Evolutionary conservation across 2,888 invertebrate species (phyloP), one percentile per base, ranked within the genome.

Genomic region (Ichneumoninae sp.): DNA sequence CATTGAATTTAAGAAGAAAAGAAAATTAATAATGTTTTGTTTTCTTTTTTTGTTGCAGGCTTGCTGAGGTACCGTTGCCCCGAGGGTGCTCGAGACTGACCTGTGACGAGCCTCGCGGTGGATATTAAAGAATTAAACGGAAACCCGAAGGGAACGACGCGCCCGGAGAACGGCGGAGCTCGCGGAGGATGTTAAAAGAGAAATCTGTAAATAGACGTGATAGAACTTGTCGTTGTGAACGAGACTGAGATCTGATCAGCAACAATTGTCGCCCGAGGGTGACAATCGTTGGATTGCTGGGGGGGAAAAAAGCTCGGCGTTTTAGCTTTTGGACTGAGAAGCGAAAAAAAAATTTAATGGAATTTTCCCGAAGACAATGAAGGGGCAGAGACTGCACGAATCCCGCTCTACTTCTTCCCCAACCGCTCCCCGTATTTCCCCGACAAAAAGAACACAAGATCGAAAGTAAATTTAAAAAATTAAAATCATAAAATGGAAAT

Each of bases 21-120:
- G 36, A 54, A 13, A 16, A 69, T 77, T 50, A 40, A 6, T 54
- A 19, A 19, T n/a, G 10, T 22, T 54, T 22, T 52, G 22, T 54
- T 6, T n/a, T 22, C 77, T 44, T 60, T 40, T 69, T 84, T 54
- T 84, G 79, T 69, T 90, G 33, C 88, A 91, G 91, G 91, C 91
- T 82, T 91, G 91, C 91, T 91, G 91, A 91, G 89, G 86, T 81
- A 87, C 79, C 87, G 86, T 88, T 86, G 89, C 88, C 86, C 89
- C 89, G 87, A 87, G 87, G 89, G 89, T 88, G 86, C 89, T 89
- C 87, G 90, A 89, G 88, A 90, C 89, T 84, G 89, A 90, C 78
- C 87, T 90, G 88, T 90, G 87, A 90, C 86, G 82, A 84, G 85
- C 82, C 82, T 85, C 82, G 80, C 82, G 83, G 83, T 80, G 85